A percentile compares a stretch with the other conserved stretches of the same genome.
Evolutionary conservation across 2,797 vertebrate genomes (phyloP).

Genomic region (Muscicapa comitata): DNA sequence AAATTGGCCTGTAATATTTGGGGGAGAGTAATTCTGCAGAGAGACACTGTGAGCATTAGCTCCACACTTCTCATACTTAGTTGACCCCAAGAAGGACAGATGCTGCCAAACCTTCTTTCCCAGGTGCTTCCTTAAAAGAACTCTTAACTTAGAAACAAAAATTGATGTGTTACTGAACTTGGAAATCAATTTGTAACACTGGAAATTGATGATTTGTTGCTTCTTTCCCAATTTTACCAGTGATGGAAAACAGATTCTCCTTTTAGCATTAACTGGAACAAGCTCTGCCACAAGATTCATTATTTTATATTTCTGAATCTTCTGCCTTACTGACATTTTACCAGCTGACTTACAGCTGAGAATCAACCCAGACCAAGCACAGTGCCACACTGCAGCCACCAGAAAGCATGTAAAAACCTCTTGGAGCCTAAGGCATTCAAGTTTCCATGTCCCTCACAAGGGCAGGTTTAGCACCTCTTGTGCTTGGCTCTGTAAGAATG

Average conservation of each 20-base stretch:
- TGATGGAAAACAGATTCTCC: neutral
- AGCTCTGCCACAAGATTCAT: neutral
- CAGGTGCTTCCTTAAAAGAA: neutral
- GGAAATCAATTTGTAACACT: neutral
- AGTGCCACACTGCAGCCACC: neutral
- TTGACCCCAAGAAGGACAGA: neutral
- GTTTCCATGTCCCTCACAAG: accelerated
- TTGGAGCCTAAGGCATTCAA: neutral
- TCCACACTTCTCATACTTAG: neutral
- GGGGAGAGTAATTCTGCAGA: neutral
- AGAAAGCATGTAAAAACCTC: neutral
- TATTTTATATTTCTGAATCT: neutral
- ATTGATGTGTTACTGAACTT: neutral
- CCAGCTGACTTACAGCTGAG: neutral
- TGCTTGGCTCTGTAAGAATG: neutral
- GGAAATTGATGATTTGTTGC: neutral
- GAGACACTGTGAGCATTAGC: neutral
- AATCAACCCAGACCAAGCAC: neutral
- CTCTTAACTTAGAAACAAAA: neutral
- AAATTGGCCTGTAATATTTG: neutral
- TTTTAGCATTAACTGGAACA: neutral
- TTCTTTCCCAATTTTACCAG: neutral
- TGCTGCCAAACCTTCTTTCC: neutral
- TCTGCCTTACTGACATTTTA: neutral
- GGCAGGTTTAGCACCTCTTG: neutral